phyloP scores from a whole-genome alignment of 2,888 invertebrate genomes.

The Orthonevra nobilis region DNA sequence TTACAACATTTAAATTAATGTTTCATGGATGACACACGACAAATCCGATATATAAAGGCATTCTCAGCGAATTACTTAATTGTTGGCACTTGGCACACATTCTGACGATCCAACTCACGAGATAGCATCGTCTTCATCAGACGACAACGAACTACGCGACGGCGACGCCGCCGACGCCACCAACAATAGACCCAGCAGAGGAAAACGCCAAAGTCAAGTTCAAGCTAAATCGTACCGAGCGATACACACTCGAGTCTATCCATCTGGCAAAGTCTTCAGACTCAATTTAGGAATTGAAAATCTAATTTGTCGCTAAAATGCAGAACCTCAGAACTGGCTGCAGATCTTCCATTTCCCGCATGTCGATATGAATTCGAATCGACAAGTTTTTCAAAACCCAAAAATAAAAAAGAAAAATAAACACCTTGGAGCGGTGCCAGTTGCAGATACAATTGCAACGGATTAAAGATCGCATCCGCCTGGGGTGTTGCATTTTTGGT shows the following conservation, averaged over 20 bases:
- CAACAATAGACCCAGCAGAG: too few relatives aligned
- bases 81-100: constrained; percentile 74
- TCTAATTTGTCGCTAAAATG: constrained; percentile 10
- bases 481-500: constrained; percentile 9
- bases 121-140: constrained; percentile 50
- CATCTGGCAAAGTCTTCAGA: neutral
- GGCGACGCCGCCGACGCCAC: too few relatives aligned
- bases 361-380: constrained; percentile 4
- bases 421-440: constrained; percentile 30
- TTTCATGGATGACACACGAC: constrained; percentile 37
- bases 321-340: neutral
- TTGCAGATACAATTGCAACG: constrained; percentile 29
- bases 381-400: neutral
- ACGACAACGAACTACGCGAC: too few relatives aligned
- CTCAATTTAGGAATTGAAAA: constrained; percentile 22
- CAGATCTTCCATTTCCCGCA: constrained; percentile 42
- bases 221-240: constrained; percentile 21
- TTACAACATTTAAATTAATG: constrained; percentile 42
- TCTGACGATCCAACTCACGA: constrained; percentile 35
- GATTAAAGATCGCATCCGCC: constrained; percentile 21
- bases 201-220: constrained; percentile 62
- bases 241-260: neutral
- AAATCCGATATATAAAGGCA: constrained; percentile 39
- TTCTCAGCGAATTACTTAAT: constrained; percentile 73
- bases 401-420: constrained; percentile 19